phyloP scores from a whole-genome alignment of 2,888 invertebrate species.

The Volucella zonaria region DNA sequence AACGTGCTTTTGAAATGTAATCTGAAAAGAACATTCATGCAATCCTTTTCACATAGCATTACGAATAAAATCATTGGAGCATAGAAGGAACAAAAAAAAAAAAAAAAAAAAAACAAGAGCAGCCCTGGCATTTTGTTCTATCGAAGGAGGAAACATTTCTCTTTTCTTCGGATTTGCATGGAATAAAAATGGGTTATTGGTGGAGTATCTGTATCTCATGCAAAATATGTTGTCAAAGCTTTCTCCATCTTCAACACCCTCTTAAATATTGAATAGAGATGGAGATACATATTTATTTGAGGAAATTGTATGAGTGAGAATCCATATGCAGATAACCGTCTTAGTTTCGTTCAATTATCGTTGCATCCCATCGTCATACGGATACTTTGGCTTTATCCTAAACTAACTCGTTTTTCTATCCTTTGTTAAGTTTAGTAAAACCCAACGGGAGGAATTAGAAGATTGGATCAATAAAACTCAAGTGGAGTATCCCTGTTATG shows the following conservation, averaged over 20 bases:
- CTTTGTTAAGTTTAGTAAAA: no score
- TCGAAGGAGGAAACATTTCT: slow-evolving; percentile 48
- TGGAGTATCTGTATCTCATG: background rate
- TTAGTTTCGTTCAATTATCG: slow-evolving; percentile 21
- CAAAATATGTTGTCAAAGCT: slow-evolving; percentile 21
- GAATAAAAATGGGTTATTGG: background rate
- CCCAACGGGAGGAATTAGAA: slow-evolving; percentile 8
- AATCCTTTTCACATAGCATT: slow-evolving; percentile 59
- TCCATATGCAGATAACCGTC: slow-evolving; percentile 19
- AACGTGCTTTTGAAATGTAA: slow-evolving; percentile 49
- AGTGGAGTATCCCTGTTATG: background rate
- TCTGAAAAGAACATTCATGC: slow-evolving; percentile 64
- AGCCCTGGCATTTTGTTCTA: slow-evolving; percentile 21
- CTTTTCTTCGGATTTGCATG: slow-evolving; percentile 4
- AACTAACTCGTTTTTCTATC: no score
- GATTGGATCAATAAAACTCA: no score
- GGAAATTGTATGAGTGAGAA: slow-evolving; percentile 35
- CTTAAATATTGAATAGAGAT: background rate
- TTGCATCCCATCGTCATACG: slow-evolving; percentile 11
- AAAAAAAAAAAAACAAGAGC: slow-evolving; percentile 3
- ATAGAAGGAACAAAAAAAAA: slow-evolving; percentile 17
- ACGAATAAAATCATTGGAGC: slow-evolving; percentile 29
- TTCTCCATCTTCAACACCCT: background rate
- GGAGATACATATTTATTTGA: slow-evolving; percentile 46
- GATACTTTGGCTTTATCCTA: background rate